A percentile compares a stretch with the other conserved stretches of the same genome.
phyloP scores from a whole-genome alignment of 2,797 vertebrate genomes.

The Gobio occitaniae region DNA sequence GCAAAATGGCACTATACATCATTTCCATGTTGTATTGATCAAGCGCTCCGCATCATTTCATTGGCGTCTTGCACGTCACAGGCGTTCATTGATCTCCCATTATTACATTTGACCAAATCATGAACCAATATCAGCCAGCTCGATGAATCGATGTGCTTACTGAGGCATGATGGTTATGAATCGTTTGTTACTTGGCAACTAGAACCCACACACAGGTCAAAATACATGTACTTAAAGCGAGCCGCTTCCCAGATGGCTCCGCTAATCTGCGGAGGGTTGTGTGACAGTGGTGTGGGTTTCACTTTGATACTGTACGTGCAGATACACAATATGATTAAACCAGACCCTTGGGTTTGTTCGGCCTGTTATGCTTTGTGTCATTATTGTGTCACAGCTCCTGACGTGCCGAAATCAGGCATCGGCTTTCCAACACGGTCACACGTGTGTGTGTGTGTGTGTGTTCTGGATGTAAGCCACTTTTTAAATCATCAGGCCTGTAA shows the following conservation, averaged over 20 bases:
- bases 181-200: constrained; percentile 52
- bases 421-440: constrained; percentile 52
- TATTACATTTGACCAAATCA: constrained; percentile 59
- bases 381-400: constrained; percentile 61
- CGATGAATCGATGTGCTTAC: constrained; percentile 59
- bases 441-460: background rate
- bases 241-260: constrained; percentile 47
- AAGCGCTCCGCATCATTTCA: constrained; percentile 55
- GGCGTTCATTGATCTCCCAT: constrained; percentile 65
- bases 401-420: constrained; percentile 56
- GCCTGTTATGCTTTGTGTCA: constrained; percentile 38
- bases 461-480: background rate
- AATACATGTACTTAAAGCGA: constrained; percentile 46
- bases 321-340: constrained; percentile 61
- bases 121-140: constrained; percentile 59
- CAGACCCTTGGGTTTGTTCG: constrained; percentile 41
- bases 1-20: constrained; percentile 27
- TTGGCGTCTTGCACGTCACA: constrained; percentile 53
- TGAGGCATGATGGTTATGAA: constrained; percentile 27
- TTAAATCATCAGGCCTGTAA: background rate
- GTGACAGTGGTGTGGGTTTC: constrained; percentile 59
- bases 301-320: constrained; percentile 44
- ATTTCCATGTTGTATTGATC: constrained; percentile 62
- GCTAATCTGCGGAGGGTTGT: constrained; percentile 50
- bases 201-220: constrained; percentile 51